Conservation (phyloP, 1,140 invertebrate genomes). For the Phymastichus coffea region DNA sequence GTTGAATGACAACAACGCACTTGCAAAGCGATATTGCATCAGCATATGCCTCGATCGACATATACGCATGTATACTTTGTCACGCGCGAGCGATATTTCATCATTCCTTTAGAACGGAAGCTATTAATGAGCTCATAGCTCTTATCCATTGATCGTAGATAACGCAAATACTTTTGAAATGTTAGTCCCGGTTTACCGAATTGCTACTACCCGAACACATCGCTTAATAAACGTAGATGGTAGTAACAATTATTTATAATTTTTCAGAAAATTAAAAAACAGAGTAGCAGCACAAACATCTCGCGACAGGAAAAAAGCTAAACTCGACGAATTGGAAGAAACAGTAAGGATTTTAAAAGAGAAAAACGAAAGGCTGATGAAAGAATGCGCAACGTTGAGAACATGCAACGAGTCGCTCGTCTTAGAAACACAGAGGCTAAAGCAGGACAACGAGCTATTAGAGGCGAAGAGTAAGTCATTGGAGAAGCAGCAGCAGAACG, state of each 20-base stretch:
- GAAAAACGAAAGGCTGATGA: constrained; percentile 64
- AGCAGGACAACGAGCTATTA: constrained; percentile 55
- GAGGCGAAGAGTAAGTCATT: constrained; percentile 40
- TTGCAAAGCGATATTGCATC: no score
- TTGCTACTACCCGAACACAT: background rate
- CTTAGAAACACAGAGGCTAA: constrained; percentile 65
- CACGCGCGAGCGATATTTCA: no score
- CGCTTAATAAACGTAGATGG: no score
- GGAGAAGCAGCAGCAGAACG: constrained; percentile 29
- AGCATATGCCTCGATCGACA: no score
- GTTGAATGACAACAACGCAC: no score
- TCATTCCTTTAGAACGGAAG: background rate
- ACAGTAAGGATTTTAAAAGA: constrained; percentile 66
- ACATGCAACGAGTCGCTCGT: constrained; percentile 66
- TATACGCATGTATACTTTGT: no score
- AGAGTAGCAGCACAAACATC: constrained; percentile 97
- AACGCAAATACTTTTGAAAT: no score
- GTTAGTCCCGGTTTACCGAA: no score
- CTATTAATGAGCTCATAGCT: no score
- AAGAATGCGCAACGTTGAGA: constrained; percentile 66
- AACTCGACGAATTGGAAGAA: constrained; percentile 84
- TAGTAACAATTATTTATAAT: constrained; percentile 11
- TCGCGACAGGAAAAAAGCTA: constrained; percentile 92
- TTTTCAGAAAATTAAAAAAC: constrained; percentile 90
- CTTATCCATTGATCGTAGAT: no score